These are phyloP conservation scores for Chaetodon trifasciatus DNA, from an alignment of 2,797 vertebrate genomes.

Conservation along the genomic window DNA sequence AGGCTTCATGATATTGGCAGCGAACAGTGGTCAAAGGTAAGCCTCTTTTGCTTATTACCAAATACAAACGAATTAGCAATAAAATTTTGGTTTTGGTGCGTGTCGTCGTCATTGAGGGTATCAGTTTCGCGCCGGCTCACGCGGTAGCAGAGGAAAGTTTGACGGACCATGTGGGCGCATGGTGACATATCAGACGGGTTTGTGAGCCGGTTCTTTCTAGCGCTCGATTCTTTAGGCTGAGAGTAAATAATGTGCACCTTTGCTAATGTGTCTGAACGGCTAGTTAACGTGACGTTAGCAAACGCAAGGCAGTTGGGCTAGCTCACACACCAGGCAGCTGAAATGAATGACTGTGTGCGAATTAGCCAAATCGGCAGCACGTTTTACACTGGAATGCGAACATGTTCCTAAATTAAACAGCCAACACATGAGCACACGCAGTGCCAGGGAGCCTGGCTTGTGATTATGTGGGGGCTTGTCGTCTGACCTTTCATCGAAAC, in stretches of 20 bases:
- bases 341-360: slow-evolving; percentile 48
- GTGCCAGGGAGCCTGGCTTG: too few relatives aligned
- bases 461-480: neutral
- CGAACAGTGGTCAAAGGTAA: slow-evolving; percentile 29
- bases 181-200: neutral
- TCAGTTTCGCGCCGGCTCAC: neutral
- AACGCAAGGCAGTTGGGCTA: slow-evolving; percentile 17
- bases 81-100: neutral
- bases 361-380: neutral
- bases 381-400: rapidly evolving
- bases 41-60: rapidly evolving
- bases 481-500: neutral
- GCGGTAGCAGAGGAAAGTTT: slow-evolving; percentile 29
- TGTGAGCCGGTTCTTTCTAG: rapidly evolving
- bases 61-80: rapidly evolving
- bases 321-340: neutral
- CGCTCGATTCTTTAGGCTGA: neutral
- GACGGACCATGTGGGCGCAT: slow-evolving; percentile 4
- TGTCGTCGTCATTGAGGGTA: neutral
- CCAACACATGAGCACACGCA: rapidly evolving
- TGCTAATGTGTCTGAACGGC: rapidly evolving
- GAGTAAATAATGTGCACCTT: too few relatives aligned
- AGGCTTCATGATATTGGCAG: neutral
- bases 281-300: neutral
- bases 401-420: neutral